Base-by-base conservation (phyloP, 92 coral and sea anemone species). In the Nematostella vectensis region DNA sequence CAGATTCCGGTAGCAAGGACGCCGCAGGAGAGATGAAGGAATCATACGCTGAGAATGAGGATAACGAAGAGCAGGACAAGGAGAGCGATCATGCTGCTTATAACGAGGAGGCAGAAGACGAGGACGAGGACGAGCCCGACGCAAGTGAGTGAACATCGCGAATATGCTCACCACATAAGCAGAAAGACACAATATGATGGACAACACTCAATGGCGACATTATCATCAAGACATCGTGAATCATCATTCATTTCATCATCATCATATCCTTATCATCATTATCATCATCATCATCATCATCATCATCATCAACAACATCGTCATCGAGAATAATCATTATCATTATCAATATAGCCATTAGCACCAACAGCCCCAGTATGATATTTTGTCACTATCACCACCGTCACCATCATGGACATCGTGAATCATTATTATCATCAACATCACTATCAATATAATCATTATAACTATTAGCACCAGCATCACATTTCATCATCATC, bases 331-430 rank as follows among this genome's bases (percentile, higher is more conserved):
- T n/a, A n/a, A n/a, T n/a, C n/a, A n/a, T n/a, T n/a, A n/a, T n/a
- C n/a, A n/a, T n/a, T n/a, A n/a, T n/a, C n/a, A n/a, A n/a, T n/a
- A n/a, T n/a, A n/a, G n/a, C n/a, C n/a, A n/a, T n/a, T n/a, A n/a
- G n/a, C n/a, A n/a, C n/a, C n/a, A n/a, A n/a, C n/a, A n/a, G n/a
- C 55, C 55, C 24, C 55, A 28, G 27, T 31, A 28, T 23, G 24
- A 31, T 20, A 17, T 50, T 8, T 13, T n/a, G n/a, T n/a, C n/a
- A n/a, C n/a, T n/a, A n/a, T n/a, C n/a, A n/a, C n/a, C 22, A 50
- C 55, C 55, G 3, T 31, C 55, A 50, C 18, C 2, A 3, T 31
- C 28, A 50, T 28, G 55, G 24, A 50, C 26, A 2, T 9, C 55
- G 27, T 50, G 24, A 15, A 3, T 9, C 55, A 50, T 50, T n/a